A percentile compares a stretch with the other conserved stretches of the same genome.
Evolutionary conservation across 2,888 invertebrate genomes (phyloP).

Genomic region (Agrenia bidenticulata): DNA sequence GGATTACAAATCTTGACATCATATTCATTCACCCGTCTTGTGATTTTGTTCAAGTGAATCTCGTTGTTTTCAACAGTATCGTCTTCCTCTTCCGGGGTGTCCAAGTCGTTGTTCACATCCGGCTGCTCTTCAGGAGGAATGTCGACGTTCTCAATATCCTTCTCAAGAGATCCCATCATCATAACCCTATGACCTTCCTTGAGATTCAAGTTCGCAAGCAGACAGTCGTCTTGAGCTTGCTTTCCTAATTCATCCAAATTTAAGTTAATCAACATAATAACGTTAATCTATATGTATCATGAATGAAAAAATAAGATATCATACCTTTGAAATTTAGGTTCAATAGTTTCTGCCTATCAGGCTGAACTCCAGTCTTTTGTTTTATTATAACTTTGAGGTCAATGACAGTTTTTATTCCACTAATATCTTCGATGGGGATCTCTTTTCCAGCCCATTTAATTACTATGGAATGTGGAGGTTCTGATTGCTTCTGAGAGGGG

Average conservation of each 20-base stretch:
- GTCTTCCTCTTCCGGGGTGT: slow-evolving; percentile 59
- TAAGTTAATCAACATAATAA: slow-evolving; percentile 60
- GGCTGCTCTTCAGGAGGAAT: slow-evolving; percentile 66
- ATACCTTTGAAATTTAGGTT: slow-evolving; percentile 90
- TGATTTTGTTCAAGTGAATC: slow-evolving; percentile 60
- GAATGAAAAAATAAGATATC: background rate
- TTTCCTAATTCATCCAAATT: slow-evolving; percentile 89
- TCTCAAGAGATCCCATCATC: slow-evolving; percentile 95
- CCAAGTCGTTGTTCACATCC: slow-evolving; percentile 50
- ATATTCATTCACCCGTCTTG: slow-evolving; percentile 58
- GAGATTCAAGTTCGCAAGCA: slow-evolving; percentile 72
- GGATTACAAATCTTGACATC: slow-evolving; percentile 69
- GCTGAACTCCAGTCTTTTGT: slow-evolving; percentile 83
- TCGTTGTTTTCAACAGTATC: slow-evolving; percentile 68
- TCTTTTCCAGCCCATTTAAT: slow-evolving; percentile 95
- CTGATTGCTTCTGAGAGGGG: too few species aligned
- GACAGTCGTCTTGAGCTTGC: slow-evolving; percentile 75
- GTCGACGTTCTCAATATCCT: slow-evolving; percentile 81
- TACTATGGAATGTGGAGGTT: slow-evolving; percentile 59
- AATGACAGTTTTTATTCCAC: slow-evolving; percentile 72
- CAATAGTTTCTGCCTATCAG: slow-evolving; percentile 89
- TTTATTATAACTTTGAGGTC: slow-evolving; percentile 82
- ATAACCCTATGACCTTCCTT: slow-evolving; percentile 88
- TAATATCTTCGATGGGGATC: slow-evolving; percentile 72
- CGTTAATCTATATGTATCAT: too few species aligned